Percentiles rank a stretch among this genome's conserved stretches.
Evolutionary conservation across 2,797 vertebrate genomes (phyloP).

Genomic region (Lepidocolaptes lacrymiger): DNA sequence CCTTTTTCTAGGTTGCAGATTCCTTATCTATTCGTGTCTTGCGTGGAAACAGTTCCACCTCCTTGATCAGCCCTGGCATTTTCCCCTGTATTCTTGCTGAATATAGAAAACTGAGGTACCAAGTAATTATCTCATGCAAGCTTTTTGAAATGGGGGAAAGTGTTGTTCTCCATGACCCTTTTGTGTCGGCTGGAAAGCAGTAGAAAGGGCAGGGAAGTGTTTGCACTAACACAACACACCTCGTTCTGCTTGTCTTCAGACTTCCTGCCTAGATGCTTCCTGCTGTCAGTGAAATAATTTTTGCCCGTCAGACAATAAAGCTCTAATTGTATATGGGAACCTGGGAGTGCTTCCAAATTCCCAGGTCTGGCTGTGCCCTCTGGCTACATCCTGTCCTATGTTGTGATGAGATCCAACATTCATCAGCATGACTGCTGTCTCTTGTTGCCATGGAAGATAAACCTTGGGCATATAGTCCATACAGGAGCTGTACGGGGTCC

Average conservation of each 20-base stretch:
- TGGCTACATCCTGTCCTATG: not conserved
- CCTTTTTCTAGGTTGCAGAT: not conserved
- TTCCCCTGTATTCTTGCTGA: not conserved
- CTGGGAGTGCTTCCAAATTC: slow-evolving; percentile 49
- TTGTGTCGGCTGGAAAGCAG: not conserved
- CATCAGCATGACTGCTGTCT: not conserved
- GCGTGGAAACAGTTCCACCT: not conserved
- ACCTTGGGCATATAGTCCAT: no score
- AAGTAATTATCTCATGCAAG: not conserved
- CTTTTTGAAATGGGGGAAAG: not conserved
- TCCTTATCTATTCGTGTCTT: not conserved
- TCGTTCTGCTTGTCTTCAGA: not conserved
- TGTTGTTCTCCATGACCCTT: slow-evolving; percentile 3
- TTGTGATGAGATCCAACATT: not conserved
- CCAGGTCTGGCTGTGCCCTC: slow-evolving; percentile 9
- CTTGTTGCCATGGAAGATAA: not conserved
- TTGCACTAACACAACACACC: slow-evolving; percentile 13
- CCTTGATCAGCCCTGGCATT: not conserved
- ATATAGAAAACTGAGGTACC: not conserved
- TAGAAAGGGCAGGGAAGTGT: slow-evolving; percentile 45
- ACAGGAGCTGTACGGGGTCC: not conserved
- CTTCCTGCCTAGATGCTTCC: slow-evolving; percentile 52
- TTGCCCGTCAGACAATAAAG: slow-evolving; percentile 46
- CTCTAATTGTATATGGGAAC: not conserved
- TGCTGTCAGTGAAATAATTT: slow-evolving; percentile 19